Evolutionary conservation across 2,113 vertebrate genomes (phyloP).

Genomic region (Pampusana beccarii): DNA sequence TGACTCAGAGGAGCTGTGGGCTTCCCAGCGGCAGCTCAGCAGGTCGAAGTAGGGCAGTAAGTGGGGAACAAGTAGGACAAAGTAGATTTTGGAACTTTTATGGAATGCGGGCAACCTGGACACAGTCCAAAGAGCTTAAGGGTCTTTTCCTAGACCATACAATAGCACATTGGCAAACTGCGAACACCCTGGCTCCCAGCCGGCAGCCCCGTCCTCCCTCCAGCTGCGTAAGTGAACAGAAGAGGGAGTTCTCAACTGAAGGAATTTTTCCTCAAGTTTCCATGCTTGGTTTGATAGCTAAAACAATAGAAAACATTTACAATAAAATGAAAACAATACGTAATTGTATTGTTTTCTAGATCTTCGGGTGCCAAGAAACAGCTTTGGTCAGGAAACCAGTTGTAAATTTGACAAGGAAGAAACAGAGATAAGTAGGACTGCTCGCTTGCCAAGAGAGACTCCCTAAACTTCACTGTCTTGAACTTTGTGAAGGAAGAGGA

Average conservation of each 20-base stretch:
- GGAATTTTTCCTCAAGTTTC: neutral
- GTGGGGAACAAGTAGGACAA: neutral
- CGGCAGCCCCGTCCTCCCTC: neutral
- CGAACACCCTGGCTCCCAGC: neutral
- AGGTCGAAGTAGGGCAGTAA: neutral
- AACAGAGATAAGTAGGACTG: constrained; percentile 24
- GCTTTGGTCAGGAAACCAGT: constrained; percentile 19
- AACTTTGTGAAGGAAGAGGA: constrained; percentile 15
- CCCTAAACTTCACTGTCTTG: constrained; percentile 44
- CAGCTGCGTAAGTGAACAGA: neutral
- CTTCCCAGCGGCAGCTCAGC: neutral
- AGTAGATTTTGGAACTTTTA: neutral
- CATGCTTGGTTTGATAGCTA: neutral
- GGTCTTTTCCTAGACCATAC: constrained; percentile 45
- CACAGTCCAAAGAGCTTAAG: constrained; percentile 28
- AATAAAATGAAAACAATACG: constrained; percentile 44
- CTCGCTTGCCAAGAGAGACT: constrained; percentile 46
- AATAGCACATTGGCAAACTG: neutral
- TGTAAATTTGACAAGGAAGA: constrained; percentile 44
- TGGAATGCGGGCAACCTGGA: neutral
- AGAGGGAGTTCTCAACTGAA: neutral
- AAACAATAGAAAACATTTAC: constrained; percentile 43
- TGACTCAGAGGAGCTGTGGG: neutral
- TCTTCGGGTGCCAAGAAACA: neutral
- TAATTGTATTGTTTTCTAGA: constrained; percentile 46